Percentiles rank a stretch among this genome's conserved stretches.
Conservation (phyloP, 2,797 vertebrate species). For the Betta splendens region DNA sequence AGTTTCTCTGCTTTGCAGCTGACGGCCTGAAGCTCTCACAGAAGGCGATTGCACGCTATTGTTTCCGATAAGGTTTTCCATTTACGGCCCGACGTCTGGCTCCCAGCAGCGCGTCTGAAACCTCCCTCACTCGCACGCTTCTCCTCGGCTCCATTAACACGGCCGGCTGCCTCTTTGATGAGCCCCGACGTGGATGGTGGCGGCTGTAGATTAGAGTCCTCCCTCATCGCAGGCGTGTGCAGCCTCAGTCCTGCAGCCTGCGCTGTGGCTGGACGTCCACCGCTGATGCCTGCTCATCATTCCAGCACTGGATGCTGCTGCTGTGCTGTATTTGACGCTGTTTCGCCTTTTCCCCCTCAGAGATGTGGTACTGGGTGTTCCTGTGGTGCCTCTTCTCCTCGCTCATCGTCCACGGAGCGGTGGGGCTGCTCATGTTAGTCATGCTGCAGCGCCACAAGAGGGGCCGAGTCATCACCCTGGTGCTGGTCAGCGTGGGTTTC, state of each 20-base stretch:
- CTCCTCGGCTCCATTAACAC: slow-evolving; percentile 17
- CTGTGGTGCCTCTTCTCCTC: slow-evolving; percentile 99
- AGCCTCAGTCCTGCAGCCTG: not conserved
- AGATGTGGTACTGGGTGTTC: slow-evolving; percentile 99
- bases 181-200: slow-evolving; percentile 24
- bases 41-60: not conserved
- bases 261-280: slow-evolving; percentile 11
- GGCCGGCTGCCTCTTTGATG: slow-evolving; percentile 40
- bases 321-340: not conserved
- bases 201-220: slow-evolving; percentile 37
- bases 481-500: slow-evolving; percentile 93
- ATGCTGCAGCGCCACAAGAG: slow-evolving; percentile 94
- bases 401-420: slow-evolving; percentile 91
- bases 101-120: slow-evolving; percentile 3
- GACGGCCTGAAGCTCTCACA: not conserved
- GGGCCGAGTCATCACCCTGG: slow-evolving; percentile 92
- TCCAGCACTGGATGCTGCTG: not conserved
- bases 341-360: slow-evolving; percentile 47
- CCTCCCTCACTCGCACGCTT: slow-evolving; percentile 13
- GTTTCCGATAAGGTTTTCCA: slow-evolving; percentile 14
- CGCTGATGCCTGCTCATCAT: too few species aligned
- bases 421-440: slow-evolving; percentile 93
- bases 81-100: slow-evolving; percentile 14
- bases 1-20: not conserved
- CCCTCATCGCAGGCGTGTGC: not conserved